Conservation (phyloP, 2,113 vertebrate genomes). For the Sarotherodon lohbergeri region DNA sequence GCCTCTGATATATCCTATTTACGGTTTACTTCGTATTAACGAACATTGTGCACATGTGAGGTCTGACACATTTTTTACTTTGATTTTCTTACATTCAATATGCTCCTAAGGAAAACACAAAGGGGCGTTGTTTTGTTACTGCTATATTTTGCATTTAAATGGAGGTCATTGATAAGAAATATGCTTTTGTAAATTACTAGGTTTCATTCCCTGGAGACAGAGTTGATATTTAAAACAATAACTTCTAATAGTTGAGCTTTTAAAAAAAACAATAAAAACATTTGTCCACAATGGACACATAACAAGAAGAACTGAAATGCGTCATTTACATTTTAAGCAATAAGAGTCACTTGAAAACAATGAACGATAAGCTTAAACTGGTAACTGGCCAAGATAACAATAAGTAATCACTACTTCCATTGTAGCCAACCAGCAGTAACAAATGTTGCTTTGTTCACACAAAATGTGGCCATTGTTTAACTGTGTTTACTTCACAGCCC, state of each 20-base stretch:
- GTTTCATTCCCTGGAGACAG: not conserved
- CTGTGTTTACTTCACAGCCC: constrained; percentile 21
- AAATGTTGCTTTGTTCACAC: constrained; percentile 15
- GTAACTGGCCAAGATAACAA: not conserved
- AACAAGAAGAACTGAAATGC: not conserved
- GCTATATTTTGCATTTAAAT: not conserved
- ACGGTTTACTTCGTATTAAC: not conserved
- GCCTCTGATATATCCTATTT: not conserved
- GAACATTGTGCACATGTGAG: not conserved
- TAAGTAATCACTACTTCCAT: not conserved
- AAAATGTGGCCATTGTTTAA: constrained; percentile 9
- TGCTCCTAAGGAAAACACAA: not conserved
- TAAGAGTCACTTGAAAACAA: not conserved
- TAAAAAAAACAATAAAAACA: fast-evolving
- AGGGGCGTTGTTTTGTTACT: not conserved
- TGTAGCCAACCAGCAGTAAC: not conserved
- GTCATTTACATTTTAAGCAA: not conserved
- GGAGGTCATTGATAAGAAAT: not conserved
- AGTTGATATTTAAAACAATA: not conserved
- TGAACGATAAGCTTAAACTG: not conserved
- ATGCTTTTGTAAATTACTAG: not conserved
- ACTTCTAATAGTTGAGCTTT: not conserved
- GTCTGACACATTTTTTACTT: not conserved
- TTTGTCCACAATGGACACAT: not conserved
- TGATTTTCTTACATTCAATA: not conserved